Conservation (phyloP, 2,888 invertebrate species). For the Dinocampus coccinellae region DNA sequence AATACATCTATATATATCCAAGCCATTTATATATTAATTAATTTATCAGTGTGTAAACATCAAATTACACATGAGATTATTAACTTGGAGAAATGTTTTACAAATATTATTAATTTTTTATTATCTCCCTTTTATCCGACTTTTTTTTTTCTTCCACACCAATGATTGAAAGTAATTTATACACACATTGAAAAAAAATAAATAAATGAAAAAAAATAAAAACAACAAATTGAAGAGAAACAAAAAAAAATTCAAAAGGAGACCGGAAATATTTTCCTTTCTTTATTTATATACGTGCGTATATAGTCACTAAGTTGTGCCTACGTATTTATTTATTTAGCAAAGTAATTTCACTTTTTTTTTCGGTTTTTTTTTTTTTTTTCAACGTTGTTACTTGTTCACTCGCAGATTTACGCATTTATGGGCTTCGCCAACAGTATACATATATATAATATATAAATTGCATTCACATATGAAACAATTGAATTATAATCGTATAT, state of each 20-base stretch:
- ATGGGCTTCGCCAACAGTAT: neutral
- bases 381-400: neutral
- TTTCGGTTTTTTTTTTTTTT: neutral
- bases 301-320: neutral
- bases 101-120: too few relatives aligned
- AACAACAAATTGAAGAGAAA: neutral
- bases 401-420: neutral
- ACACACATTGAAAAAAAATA: too few relatives aligned
- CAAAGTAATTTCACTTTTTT: constrained; percentile 24
- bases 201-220: too few relatives aligned
- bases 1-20: neutral
- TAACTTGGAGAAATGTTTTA: neutral
- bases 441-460: neutral
- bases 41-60: constrained; percentile 24
- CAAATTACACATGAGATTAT: constrained; percentile 25
- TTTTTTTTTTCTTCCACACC: too few relatives aligned
- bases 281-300: constrained; percentile 7
- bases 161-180: constrained; percentile 8
- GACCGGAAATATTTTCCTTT: constrained; percentile 30
- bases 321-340: neutral
- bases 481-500: neutral
- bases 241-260: constrained; percentile 7
- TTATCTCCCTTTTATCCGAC: neutral
- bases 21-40: constrained; percentile 4
- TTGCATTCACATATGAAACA: neutral